A percentile compares a stretch with the other conserved stretches of the same genome.
These are phyloP conservation scores for Forpus xanthops DNA, from an alignment of 2,797 vertebrate genomes.

Conservation along the genomic window DNA sequence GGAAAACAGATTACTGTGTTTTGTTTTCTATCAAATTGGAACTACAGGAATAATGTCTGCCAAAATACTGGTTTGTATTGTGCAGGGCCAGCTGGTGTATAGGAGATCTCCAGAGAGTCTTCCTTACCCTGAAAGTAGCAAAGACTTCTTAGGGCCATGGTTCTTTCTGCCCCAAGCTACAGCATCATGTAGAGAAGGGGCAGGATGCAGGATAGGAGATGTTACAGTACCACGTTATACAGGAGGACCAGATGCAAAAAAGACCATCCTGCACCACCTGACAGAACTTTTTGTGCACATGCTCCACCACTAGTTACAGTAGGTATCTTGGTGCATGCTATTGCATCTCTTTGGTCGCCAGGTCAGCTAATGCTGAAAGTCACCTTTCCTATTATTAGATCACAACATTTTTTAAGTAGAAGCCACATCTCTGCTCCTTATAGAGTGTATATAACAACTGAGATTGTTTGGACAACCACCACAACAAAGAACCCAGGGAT, in stretches of 20 bases:
- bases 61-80: neutral
- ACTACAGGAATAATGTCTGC: neutral
- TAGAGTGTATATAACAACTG: neutral
- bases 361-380: neutral
- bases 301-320: neutral
- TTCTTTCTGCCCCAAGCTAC: neutral
- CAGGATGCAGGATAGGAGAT: neutral
- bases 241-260: neutral
- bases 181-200: neutral
- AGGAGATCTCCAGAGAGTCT: neutral
- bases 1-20: neutral
- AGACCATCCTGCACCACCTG: neutral
- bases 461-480: neutral
- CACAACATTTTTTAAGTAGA: neutral
- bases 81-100: neutral
- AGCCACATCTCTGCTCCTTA: neutral
- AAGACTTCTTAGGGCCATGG: neutral
- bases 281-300: neutral
- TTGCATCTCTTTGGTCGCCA: neutral
- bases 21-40: neutral
- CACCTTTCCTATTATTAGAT: rapidly evolving
- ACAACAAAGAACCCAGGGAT: neutral
- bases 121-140: neutral
- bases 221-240: neutral
- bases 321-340: neutral